These are phyloP conservation scores for Apostichopus japonicus DNA, from an alignment of 35 echinoderm and acorn worm species.

Conservation along the genomic window DNA sequence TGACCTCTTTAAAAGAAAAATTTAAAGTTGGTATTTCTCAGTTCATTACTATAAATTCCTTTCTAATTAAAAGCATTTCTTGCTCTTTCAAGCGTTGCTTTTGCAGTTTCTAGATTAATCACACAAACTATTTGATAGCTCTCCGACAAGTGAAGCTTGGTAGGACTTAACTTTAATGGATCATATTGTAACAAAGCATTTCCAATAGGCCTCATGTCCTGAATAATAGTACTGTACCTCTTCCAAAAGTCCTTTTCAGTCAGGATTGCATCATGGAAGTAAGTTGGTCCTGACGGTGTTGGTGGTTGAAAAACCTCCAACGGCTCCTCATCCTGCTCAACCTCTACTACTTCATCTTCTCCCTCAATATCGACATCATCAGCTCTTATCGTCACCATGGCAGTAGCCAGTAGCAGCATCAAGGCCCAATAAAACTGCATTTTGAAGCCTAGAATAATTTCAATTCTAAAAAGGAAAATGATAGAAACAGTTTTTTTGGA, in stretches of 20 bases:
- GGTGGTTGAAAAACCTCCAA: slow-evolving; percentile 47
- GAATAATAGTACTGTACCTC: slow-evolving; percentile 31
- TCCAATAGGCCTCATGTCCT: too few relatives aligned
- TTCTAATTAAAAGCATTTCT: too few relatives aligned
- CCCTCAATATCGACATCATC: slow-evolving; percentile 56
- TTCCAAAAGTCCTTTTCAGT: slow-evolving; percentile 25
- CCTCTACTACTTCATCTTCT: slow-evolving; percentile 42
- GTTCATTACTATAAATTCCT: too few relatives aligned
- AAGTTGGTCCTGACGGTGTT: slow-evolving; percentile 43
- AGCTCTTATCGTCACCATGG: neutral
- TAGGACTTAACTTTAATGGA: too few relatives aligned
- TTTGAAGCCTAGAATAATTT: neutral
- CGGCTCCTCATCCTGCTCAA: neutral
- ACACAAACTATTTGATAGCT: too few relatives aligned
- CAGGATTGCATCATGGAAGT: slow-evolving; percentile 60
- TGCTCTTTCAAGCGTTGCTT: too few relatives aligned
- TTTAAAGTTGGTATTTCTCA: too few relatives aligned
- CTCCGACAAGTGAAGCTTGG: too few relatives aligned
- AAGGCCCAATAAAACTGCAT: slow-evolving; percentile 52
- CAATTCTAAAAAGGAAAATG: neutral
- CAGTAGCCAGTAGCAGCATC: slow-evolving; percentile 30
- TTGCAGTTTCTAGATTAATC: too few relatives aligned
- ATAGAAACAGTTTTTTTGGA: too few relatives aligned
- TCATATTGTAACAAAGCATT: too few relatives aligned
- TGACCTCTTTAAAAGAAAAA: too few relatives aligned